Conservation (phyloP, 2,113 vertebrate species). For the Sus scrofa region T2T-Sscrofa CM000820.6:122629001-122629500, state of each 20-base stretch:
- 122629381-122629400: background rate
- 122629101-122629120: slow-evolving; percentile 84
- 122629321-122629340: slow-evolving; percentile 2
- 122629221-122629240: slow-evolving; percentile 72
- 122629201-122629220: slow-evolving; percentile 38
- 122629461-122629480: background rate
- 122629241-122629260: slow-evolving; percentile 62
- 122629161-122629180: slow-evolving; percentile 78
- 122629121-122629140: slow-evolving; percentile 87
- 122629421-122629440: background rate
- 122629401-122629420: background rate
- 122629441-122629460: background rate
- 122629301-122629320: background rate
- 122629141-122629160: slow-evolving; percentile 83
- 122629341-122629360: slow-evolving; percentile 51
- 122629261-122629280: slow-evolving; percentile 74
- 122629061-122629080: slow-evolving; percentile 74
- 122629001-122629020: slow-evolving; percentile 68
- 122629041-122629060: slow-evolving; percentile 76
- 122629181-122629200: slow-evolving; percentile 75
- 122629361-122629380: slow-evolving; percentile 47
- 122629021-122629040: slow-evolving; percentile 56
- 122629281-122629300: slow-evolving; percentile 79
- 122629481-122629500: background rate
- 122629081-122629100: background rate